Conservation (phyloP, 2,797 vertebrate genomes). For the Coregonus ussuriensis region DNA sequence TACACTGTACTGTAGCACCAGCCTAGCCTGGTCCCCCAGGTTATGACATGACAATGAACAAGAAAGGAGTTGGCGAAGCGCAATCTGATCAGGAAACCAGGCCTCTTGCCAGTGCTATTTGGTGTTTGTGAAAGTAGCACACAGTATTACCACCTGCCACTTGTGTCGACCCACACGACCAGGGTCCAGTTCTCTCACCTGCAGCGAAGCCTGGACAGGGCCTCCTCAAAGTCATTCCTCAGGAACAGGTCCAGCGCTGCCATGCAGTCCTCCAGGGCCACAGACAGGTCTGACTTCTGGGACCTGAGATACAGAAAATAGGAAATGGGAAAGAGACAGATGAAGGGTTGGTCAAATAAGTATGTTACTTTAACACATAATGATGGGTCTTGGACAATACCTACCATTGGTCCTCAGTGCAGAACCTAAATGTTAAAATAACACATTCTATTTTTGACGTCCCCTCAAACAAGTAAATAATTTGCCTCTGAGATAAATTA, state of each 20-base stretch:
- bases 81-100: too few relatives aligned
- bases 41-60: too few relatives aligned
- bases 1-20: background rate
- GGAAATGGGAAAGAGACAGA: background rate
- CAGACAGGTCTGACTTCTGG: constrained; percentile 81
- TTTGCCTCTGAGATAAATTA: background rate
- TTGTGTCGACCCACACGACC: background rate
- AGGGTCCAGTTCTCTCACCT: constrained; percentile 75
- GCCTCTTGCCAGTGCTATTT: too few relatives aligned
- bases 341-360: background rate
- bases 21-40: too few relatives aligned
- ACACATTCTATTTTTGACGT: background rate
- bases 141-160: background rate
- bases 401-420: background rate
- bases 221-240: constrained; percentile 92
- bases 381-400: too few relatives aligned
- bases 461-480: background rate
- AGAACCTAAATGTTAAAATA: background rate
- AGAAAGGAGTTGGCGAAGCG: too few relatives aligned
- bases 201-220: constrained; percentile 83
- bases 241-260: constrained; percentile 93
- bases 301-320: constrained; percentile 70
- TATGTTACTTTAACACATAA: background rate
- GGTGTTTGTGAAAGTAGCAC: background rate
- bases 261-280: constrained; percentile 91